These are phyloP conservation scores for Nannobrachium achirus DNA, from an alignment of 2,113 vertebrate genomes.

Conservation along the genomic window DNA sequence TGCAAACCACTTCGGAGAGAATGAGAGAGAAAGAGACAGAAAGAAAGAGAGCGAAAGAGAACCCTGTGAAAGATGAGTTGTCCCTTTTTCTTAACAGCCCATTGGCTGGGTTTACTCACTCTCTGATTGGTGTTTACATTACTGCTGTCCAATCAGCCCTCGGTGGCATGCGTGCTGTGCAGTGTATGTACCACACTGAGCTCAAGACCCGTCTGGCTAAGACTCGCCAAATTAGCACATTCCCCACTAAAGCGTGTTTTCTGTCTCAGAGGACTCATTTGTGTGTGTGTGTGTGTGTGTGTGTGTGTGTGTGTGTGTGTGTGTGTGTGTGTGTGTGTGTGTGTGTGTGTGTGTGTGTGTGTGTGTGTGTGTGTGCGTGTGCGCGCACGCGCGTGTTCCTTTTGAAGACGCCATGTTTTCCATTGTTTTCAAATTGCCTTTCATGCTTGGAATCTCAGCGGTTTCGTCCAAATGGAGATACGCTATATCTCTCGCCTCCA, in stretches of 20 bases:
- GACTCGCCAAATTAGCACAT: conserved; percentile 26
- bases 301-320: neutral
- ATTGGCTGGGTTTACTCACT: conserved; percentile 52
- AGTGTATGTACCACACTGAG: conserved; percentile 20
- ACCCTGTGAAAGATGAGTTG: neutral
- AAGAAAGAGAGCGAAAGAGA: conserved; percentile 18
- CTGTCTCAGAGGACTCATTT: conserved; percentile 42
- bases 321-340: neutral
- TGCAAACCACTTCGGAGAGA: too few relatives aligned
- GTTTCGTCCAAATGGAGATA: conserved; percentile 27
- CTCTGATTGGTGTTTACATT: conserved; percentile 75
- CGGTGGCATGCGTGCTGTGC: conserved; percentile 38
- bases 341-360: conserved; percentile 10
- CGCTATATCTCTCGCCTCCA: conserved; percentile 29
- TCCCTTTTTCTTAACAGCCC: conserved; percentile 41
- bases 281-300: conserved; percentile 10
- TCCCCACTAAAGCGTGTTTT: conserved; percentile 46
- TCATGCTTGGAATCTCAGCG: conserved; percentile 26
- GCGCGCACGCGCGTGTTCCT: neutral
- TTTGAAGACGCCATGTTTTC: conserved; percentile 37
- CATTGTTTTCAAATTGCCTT: conserved; percentile 49
- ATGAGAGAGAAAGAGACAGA: conserved; percentile 23
- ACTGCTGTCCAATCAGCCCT: conserved; percentile 56
- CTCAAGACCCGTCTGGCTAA: conserved; percentile 21
- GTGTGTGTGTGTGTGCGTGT: conserved; percentile 29